A percentile compares a stretch with the other conserved stretches of the same genome.
These are phyloP conservation scores for Microctonus hyperodae DNA, from an alignment of 2,888 invertebrate species.

Conservation along the genomic window DNA sequence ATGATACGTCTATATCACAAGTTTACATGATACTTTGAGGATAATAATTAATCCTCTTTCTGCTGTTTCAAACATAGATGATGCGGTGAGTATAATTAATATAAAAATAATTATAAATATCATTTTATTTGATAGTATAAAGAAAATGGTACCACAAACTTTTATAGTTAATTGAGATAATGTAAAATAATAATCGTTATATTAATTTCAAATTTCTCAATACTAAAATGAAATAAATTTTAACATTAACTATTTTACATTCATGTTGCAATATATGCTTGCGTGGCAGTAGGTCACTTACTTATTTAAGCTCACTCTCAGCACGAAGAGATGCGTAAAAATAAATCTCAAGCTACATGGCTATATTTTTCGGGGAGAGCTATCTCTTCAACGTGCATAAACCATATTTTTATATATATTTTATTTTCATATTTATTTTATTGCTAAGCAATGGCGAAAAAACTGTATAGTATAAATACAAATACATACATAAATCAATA, in stretches of 20 bases:
- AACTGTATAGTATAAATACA: neutral
- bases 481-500: neutral
- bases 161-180: too few species aligned
- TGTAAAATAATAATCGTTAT: too few species aligned
- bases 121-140: constrained; percentile 1
- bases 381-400: neutral
- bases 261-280: constrained; percentile 1
- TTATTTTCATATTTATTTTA: neutral
- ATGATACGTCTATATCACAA: constrained; percentile 55
- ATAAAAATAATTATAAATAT: neutral
- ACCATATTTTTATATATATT: neutral
- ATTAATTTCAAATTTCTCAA: neutral
- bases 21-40: constrained; percentile 48
- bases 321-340: constrained; percentile 20
- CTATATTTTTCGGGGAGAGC: constrained; percentile 12
- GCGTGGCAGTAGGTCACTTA: constrained; percentile 20
- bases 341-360: constrained; percentile 24
- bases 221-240: neutral
- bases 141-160: too few species aligned
- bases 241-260: neutral
- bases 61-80: constrained; percentile 16
- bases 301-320: constrained; percentile 17
- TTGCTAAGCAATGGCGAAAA: neutral
- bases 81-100: constrained; percentile 42
- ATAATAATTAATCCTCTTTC: constrained; percentile 13